Evolutionary conservation across 2,113 vertebrate genomes (phyloP).

Genomic region (Rhabdomys dilectus): DNA sequence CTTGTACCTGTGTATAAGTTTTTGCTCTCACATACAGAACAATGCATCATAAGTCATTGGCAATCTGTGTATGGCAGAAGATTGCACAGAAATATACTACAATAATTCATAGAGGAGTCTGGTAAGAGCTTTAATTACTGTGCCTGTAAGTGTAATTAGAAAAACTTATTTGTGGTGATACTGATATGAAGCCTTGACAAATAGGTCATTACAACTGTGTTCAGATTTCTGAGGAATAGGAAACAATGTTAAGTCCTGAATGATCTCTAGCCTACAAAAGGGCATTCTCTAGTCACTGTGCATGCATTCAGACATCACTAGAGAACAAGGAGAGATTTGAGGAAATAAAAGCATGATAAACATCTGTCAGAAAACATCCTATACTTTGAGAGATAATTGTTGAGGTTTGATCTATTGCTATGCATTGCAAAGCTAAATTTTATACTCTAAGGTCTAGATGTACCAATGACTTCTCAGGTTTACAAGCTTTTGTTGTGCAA

Average conservation of each 20-base stretch:
- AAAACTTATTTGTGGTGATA: neutral
- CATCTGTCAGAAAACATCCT: neutral
- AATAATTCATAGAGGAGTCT: neutral
- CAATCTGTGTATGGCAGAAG: neutral
- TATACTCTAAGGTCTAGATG: too few species aligned
- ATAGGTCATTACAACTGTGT: neutral
- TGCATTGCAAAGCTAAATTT: too few species aligned
- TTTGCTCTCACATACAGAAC: neutral
- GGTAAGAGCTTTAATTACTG: neutral
- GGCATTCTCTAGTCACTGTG: neutral
- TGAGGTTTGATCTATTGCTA: too few species aligned
- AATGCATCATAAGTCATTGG: neutral
- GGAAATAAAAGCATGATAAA: neutral
- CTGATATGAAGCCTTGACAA: neutral
- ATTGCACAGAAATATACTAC: neutral
- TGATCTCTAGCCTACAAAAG: neutral
- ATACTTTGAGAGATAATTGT: neutral
- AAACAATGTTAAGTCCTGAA: neutral
- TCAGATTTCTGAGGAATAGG: neutral
- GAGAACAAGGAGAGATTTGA: too few species aligned
- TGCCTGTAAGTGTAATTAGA: neutral
- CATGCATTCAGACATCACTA: neutral
- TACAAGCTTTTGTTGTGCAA: too few species aligned
- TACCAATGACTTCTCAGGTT: too few species aligned
- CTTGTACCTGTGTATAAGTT: neutral